Percentiles rank a stretch among this genome's conserved stretches.
Conservation (phyloP, 2,797 vertebrate species). For the Spatula clypeata region DNA sequence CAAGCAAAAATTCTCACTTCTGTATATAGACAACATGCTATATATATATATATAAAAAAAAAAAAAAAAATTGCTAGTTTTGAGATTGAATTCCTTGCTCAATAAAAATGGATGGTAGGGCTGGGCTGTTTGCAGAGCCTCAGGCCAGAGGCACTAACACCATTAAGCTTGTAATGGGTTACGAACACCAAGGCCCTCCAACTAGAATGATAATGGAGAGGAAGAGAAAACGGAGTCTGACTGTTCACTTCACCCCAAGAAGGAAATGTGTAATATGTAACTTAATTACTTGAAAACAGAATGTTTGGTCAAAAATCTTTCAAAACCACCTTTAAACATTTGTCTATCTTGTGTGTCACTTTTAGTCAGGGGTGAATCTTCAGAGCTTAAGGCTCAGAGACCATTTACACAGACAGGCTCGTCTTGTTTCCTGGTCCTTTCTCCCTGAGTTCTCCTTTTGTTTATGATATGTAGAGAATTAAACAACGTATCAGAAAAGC, state of each 20-base stretch:
- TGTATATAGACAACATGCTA: neutral
- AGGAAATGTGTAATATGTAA: neutral
- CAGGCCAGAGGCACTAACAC: neutral
- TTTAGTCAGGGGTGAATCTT: neutral
- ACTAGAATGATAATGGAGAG: neutral
- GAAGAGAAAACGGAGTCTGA: neutral
- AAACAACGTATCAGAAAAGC: neutral
- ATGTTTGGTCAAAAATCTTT: neutral
- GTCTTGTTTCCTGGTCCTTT: accelerated
- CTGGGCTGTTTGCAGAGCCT: neutral
- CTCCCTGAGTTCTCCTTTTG: neutral
- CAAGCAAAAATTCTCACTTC: slow-evolving; percentile 2
- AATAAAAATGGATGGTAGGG: neutral
- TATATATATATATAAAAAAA: no score
- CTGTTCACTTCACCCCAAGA: neutral
- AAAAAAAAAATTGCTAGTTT: neutral
- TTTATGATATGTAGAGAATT: neutral
- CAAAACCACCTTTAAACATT: neutral
- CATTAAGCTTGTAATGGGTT: neutral
- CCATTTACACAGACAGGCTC: neutral
- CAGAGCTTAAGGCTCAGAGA: neutral
- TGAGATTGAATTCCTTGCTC: neutral
- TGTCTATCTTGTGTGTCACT: neutral
- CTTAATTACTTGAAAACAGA: neutral
- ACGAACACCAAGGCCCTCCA: neutral